A percentile compares a stretch with the other conserved stretches of the same genome.
phyloP scores from a whole-genome alignment of 2,797 vertebrate species.

The Monodelphis domestica region DNA sequence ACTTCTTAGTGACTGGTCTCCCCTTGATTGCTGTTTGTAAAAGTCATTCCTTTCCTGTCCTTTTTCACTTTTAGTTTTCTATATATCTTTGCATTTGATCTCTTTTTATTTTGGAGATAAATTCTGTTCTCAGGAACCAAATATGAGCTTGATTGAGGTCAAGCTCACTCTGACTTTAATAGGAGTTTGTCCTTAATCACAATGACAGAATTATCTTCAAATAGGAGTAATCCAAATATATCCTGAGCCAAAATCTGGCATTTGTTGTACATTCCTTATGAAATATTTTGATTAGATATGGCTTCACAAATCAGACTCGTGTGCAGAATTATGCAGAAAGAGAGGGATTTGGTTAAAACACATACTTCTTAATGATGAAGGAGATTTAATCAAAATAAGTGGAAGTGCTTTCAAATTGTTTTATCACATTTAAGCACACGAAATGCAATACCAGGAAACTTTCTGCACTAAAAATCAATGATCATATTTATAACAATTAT shows the following conservation, averaged over 20 bases:
- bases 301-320: conserved; percentile 7
- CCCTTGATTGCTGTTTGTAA: conserved; percentile 1
- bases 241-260: conserved; percentile 38
- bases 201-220: conserved; percentile 46
- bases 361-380: conserved; percentile 63
- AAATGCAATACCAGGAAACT: conserved; percentile 61
- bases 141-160: conserved; percentile 45
- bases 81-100: neutral
- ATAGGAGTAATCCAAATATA: conserved; percentile 45
- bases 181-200: conserved; percentile 34
- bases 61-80: conserved; percentile 37
- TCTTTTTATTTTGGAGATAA: conserved; percentile 40
- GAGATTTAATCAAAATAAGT: conserved; percentile 60
- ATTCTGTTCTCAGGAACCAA: conserved; percentile 41
- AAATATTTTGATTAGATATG: neutral
- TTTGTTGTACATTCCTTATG: conserved; percentile 19
- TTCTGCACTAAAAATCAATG: conserved; percentile 64
- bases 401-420: conserved; percentile 60
- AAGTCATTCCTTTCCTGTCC: conserved; percentile 24
- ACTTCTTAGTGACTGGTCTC: conserved; percentile 19
- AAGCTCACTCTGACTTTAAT: conserved; percentile 31
- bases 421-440: conserved; percentile 39
- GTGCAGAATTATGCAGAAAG: conserved; percentile 58
- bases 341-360: conserved; percentile 64
- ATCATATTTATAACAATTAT: conserved; percentile 57